Evolutionary conservation across 2,888 invertebrate genomes (phyloP).

Genomic region (Hyppa rectilinea): DNA sequence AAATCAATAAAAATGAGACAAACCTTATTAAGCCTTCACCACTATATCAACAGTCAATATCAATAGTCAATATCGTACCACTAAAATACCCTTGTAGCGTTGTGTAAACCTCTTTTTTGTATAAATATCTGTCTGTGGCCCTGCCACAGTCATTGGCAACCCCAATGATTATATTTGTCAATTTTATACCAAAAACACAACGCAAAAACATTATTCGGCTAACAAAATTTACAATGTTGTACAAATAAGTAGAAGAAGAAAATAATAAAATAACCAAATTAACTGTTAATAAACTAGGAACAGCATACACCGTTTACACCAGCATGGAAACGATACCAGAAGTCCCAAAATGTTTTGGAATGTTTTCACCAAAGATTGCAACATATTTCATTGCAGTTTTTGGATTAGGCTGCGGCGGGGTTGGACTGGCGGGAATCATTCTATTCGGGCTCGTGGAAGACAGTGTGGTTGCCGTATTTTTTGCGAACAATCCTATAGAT

Average conservation of each 20-base stretch:
- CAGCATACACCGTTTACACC: constrained; percentile 8
- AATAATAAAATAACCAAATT: background rate
- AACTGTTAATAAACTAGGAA: background rate
- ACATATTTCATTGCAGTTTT: constrained; percentile 72
- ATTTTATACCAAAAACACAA: background rate
- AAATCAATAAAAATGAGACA: too few species aligned
- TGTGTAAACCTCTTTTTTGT: background rate
- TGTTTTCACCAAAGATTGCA: constrained; percentile 70
- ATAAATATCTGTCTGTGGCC: background rate
- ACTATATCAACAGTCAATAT: too few species aligned
- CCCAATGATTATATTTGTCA: constrained; percentile 11
- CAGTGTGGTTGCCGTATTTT: constrained; percentile 51
- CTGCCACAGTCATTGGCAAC: constrained; percentile 2
- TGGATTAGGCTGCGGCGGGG: constrained; percentile 69
- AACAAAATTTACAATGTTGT: constrained; percentile 15
- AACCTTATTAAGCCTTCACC: too few species aligned
- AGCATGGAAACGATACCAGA: constrained; percentile 71
- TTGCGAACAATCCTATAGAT: constrained; percentile 42
- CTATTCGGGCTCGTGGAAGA: constrained; percentile 74
- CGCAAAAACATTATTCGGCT: background rate
- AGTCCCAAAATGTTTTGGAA: constrained; percentile 68
- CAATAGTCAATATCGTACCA: too few species aligned
- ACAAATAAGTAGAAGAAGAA: constrained; percentile 2
- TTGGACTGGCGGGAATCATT: constrained; percentile 69
- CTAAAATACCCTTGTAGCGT: background rate